Conservation (phyloP, 2,113 vertebrate species). For the Ailurus styani region DNA sequence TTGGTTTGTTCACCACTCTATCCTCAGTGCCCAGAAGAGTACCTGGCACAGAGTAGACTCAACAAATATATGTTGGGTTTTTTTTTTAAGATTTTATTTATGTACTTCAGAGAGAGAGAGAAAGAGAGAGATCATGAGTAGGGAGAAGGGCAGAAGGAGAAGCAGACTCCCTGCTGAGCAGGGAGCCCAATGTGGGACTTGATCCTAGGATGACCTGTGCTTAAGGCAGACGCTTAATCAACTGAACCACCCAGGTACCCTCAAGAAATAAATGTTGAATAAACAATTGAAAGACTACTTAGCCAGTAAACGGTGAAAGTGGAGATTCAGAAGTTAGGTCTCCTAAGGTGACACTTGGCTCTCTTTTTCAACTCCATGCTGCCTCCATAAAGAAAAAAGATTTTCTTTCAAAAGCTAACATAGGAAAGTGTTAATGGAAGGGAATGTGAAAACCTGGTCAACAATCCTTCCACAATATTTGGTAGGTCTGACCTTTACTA, state of each 20-base stretch:
- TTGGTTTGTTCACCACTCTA: not conserved
- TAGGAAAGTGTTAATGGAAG: not conserved
- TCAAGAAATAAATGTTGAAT: not conserved
- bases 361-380: not conserved
- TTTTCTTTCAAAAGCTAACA: not conserved
- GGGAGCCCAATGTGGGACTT: too few species aligned
- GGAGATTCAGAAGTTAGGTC: not conserved
- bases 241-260: too few species aligned
- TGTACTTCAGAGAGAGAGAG: too few species aligned
- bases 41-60: not conserved
- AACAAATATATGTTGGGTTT: too few species aligned
- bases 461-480: not conserved
- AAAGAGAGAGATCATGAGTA: too few species aligned
- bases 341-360: not conserved
- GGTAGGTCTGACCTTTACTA: not conserved
- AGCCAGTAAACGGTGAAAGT: not conserved
- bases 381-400: not conserved
- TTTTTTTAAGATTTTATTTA: too few species aligned
- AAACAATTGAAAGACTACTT: not conserved
- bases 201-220: too few species aligned
- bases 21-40: not conserved
- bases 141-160: too few species aligned
- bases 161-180: too few species aligned
- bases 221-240: too few species aligned
- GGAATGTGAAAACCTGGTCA: not conserved